Evolutionary conservation across 2,888 invertebrate genomes (phyloP).

Genomic region (Candidula unifasciata): DNA sequence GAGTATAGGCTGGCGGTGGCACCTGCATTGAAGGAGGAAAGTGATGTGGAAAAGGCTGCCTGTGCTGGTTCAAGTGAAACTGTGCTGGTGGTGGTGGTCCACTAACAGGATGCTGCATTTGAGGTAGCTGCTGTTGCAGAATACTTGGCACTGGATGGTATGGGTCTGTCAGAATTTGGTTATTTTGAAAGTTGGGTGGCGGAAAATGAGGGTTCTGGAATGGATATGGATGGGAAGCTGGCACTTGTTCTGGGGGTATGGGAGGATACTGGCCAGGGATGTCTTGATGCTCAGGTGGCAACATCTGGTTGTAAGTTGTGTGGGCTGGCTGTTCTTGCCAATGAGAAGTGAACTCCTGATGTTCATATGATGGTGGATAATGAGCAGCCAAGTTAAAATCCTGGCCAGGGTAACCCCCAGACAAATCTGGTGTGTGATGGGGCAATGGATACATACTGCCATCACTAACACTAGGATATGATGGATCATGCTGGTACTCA

Average conservation of each 20-base stretch:
- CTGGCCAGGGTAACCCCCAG: constrained; percentile 8
- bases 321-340: constrained; percentile 35
- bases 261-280: constrained; percentile 14
- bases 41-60: background rate
- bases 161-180: constrained; percentile 7
- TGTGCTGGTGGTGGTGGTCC: constrained; percentile 23
- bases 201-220: constrained; percentile 25
- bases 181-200: constrained; percentile 11
- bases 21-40: constrained; percentile 9
- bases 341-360: constrained; percentile 36
- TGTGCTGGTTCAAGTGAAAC: constrained; percentile 3
- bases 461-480: constrained; percentile 4
- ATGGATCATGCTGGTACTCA: constrained; percentile 25
- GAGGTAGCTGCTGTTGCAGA: constrained; percentile 15
- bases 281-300: constrained; percentile 4
- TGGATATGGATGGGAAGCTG: constrained; percentile 35
- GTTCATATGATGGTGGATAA: constrained; percentile 33
- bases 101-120: background rate
- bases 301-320: background rate
- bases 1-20: background rate
- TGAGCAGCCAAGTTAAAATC: constrained; percentile 24
- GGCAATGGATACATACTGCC: constrained; percentile 2
- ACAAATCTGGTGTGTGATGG: constrained; percentile 7
- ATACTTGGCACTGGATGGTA: constrained; percentile 18
- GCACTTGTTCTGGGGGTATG: constrained; percentile 23